Percentiles rank a stretch among this genome's conserved stretches.
These are phyloP conservation scores for Eupithecia centaureata DNA, from an alignment of 2,888 invertebrate species.

Conservation along the genomic window DNA sequence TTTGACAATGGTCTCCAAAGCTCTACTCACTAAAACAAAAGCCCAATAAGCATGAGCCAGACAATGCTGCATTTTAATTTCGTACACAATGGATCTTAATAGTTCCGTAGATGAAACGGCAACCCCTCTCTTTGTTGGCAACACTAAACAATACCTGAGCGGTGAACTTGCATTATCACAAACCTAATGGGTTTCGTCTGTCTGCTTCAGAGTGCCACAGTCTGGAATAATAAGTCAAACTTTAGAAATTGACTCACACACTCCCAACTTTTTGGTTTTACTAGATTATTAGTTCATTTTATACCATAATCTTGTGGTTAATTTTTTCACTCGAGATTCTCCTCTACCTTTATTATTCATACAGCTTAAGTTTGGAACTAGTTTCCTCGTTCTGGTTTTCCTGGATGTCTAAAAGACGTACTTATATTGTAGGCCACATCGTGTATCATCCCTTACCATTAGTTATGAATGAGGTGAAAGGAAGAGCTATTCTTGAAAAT, in stretches of 20 bases:
- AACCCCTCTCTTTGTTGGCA: conserved; percentile 73
- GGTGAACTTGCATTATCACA: conserved; percentile 82
- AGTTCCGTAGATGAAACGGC: conserved; percentile 77
- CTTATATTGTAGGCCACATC: background rate
- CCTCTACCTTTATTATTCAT: too few relatives aligned
- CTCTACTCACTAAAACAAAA: conserved; percentile 59
- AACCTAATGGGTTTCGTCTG: conserved; percentile 80
- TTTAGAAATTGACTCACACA: background rate
- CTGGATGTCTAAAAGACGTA: too few relatives aligned
- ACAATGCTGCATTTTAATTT: conserved; percentile 83
- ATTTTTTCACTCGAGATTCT: too few relatives aligned
- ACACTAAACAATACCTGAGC: conserved; percentile 80
- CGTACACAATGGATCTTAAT: conserved; percentile 80
- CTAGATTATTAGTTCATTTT: too few relatives aligned
- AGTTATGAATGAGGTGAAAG: background rate
- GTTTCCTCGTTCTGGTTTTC: too few relatives aligned
- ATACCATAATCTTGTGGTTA: too few relatives aligned
- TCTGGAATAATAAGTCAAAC: background rate
- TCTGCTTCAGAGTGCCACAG: conserved; percentile 46
- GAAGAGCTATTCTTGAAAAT: background rate
- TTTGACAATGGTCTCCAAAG: conserved; percentile 31
- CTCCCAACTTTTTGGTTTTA: background rate
- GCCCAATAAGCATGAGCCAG: conserved; percentile 62
- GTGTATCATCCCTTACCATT: background rate
- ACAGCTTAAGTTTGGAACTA: too few relatives aligned